Evolutionary conservation across 1,140 invertebrate species (phyloP).

Genomic region (Macrobrachium nipponense): DNA sequence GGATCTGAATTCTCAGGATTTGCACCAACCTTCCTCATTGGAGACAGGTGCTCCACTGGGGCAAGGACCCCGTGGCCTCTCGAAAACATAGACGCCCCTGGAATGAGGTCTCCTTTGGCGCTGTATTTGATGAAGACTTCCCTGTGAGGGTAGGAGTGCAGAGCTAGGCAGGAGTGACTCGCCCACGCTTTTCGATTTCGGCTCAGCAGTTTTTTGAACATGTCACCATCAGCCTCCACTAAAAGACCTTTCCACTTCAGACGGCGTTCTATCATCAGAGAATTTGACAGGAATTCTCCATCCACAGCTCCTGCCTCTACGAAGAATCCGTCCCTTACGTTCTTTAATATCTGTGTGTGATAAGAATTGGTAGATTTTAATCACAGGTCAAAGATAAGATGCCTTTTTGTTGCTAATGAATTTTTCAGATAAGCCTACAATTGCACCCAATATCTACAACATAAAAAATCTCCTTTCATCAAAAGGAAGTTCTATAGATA

Average conservation of each 20-base stretch:
- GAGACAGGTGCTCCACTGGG: background rate
- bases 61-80: slow-evolving; percentile 17
- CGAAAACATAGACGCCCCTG: background rate
- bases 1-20: slow-evolving; percentile 18
- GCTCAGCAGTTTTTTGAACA: slow-evolving; percentile 63
- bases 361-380: background rate
- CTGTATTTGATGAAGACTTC: slow-evolving; percentile 25
- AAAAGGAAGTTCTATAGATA: too few relatives aligned
- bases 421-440: background rate
- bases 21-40: slow-evolving; percentile 6
- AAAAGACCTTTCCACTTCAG: slow-evolving; percentile 67
- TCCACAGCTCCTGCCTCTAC: slow-evolving; percentile 68
- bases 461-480: too few relatives aligned
- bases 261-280: slow-evolving; percentile 66
- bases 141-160: background rate
- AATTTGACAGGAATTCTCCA: slow-evolving; percentile 67
- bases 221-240: slow-evolving; percentile 67
- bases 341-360: slow-evolving; percentile 3
- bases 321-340: slow-evolving; percentile 65
- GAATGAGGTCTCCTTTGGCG: background rate
- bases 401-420: too few relatives aligned
- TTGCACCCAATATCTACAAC: too few relatives aligned
- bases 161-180: slow-evolving; percentile 65
- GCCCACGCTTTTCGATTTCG: slow-evolving; percentile 44
- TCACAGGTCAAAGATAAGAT: background rate